Base-by-base conservation (phyloP, 1,140 invertebrate species). In the Asobara japonica region DNA sequence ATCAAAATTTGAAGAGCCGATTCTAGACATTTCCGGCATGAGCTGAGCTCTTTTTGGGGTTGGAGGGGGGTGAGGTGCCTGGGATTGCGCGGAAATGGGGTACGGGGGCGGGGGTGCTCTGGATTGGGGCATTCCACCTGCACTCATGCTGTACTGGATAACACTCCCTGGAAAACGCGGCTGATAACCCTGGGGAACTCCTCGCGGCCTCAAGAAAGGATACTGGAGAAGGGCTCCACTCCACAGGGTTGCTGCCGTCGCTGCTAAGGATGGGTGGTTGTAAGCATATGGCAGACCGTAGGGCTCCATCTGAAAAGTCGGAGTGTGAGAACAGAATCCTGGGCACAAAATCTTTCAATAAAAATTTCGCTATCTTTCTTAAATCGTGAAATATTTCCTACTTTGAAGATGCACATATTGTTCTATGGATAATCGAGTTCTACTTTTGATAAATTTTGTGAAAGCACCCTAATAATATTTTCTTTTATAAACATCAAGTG, bases 301-400 rank as follows among this genome's bases (percentile, higher is more conserved):
- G 3, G 80, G 78, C 65, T 83, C 77, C 5, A 83, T 74, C 83
- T 84, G 65, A 8, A 77, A 77, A 66, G 8, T 38, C 8, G n/a
- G n/a, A n/a, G n/a, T n/a, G n/a, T n/a, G n/a, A n/a, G n/a, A n/a
- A n/a, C n/a, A n/a, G n/a, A n/a, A n/a, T n/a, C n/a, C n/a, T n/a
- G n/a, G n/a, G n/a, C n/a, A n/a, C n/a, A n/a, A n/a, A n/a, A n/a
- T n/a, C n/a, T n/a, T n/a, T n/a, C n/a, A n/a, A n/a, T n/a, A n/a
- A n/a, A n/a, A n/a, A n/a, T n/a, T n/a, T n/a, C n/a, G n/a, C n/a
- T n/a, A n/a, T n/a, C n/a, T n/a, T n/a, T n/a, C n/a, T n/a, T n/a
- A n/a, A n/a, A n/a, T n/a, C n/a, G n/a, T n/a, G n/a, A n/a, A n/a
- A n/a, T n/a, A n/a, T n/a, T n/a, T n/a, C n/a, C n/a, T n/a, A n/a